phyloP scores from a whole-genome alignment of 2,888 invertebrate species.

The Zygothrica quintamaculata region DNA sequence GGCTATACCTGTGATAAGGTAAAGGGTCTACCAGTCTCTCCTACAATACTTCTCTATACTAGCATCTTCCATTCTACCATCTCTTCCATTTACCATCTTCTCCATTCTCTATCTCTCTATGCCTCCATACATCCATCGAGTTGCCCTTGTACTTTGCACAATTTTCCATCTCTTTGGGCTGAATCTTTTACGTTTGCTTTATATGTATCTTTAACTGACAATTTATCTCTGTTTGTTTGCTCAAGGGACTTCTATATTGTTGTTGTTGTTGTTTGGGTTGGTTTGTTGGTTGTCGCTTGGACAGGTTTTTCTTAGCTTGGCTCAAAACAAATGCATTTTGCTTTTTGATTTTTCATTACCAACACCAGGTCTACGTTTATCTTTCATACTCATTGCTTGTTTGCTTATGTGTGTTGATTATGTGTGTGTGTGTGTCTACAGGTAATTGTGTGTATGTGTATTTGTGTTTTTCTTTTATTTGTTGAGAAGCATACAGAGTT shows the following conservation, averaged over 20 bases:
- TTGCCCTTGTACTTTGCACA: conserved; percentile 70
- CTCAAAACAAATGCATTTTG: conserved; percentile 67
- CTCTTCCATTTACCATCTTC: no score
- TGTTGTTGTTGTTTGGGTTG: conserved; percentile 37
- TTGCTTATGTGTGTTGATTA: no score
- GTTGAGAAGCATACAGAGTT: conserved; percentile 38
- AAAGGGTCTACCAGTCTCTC: no score
- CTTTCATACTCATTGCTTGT: conserved; percentile 11
- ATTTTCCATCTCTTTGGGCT: conserved; percentile 56
- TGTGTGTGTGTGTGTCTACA: conserved; percentile 56
- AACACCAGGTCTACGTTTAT: conserved; percentile 27
- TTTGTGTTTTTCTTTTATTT: conserved; percentile 73
- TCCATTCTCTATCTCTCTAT: conserved; percentile 14
- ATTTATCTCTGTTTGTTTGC: conserved; percentile 72
- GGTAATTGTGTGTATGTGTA: no score
- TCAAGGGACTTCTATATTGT: conserved; percentile 42
- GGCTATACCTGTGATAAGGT: conserved; percentile 27
- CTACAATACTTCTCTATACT: no score
- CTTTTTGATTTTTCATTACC: conserved; percentile 71
- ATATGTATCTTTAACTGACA: conserved; percentile 67
- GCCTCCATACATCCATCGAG: conserved; percentile 44
- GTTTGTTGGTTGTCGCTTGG: conserved; percentile 28
- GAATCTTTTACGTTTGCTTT: conserved; percentile 22
- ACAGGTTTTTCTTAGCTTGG: conserved; percentile 61
- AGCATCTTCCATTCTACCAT: no score